phyloP scores from a whole-genome alignment of 37 sponge, comb jelly and placozoan genomes.

The Haliclona indistincta region DNA sequence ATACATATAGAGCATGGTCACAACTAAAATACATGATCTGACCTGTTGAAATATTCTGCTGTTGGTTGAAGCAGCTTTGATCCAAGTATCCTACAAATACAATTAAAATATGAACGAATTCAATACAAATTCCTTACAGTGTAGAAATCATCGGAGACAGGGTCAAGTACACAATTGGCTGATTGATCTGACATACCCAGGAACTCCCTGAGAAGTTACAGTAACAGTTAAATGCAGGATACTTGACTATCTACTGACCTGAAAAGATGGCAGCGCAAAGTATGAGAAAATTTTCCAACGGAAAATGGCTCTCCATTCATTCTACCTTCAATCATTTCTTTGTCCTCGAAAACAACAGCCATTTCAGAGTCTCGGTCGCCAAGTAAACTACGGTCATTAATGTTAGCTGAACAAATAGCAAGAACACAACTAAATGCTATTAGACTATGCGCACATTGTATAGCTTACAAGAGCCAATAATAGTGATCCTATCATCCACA shows the following conservation, averaged over 20 bases:
- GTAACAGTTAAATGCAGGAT: not conserved
- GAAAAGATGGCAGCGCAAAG: conserved; percentile 53
- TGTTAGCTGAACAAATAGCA: conserved; percentile 38
- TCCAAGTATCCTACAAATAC: not conserved
- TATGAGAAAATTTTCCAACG: conserved; percentile 65
- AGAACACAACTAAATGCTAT: not conserved
- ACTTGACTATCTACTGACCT: conserved; percentile 24
- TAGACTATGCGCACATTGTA: not conserved
- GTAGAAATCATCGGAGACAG: conserved; percentile 43
- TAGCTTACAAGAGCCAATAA: conserved; percentile 68
- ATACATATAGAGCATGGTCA: not conserved
- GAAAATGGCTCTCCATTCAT: conserved; percentile 54
- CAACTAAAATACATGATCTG: not conserved
- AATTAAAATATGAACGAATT: not conserved
- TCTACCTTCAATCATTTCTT: conserved; percentile 29
- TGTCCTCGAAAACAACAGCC: conserved; percentile 50
- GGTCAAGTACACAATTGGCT: conserved; percentile 18
- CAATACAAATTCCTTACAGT: not conserved
- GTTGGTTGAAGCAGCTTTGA: not conserved
- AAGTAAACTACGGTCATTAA: conserved; percentile 70
- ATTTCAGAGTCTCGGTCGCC: conserved; percentile 78
- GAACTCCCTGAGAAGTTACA: conserved; percentile 36
- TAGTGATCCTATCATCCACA: conserved; percentile 60
- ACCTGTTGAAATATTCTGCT: not conserved
- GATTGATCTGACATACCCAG: conserved; percentile 24